phyloP scores from a whole-genome alignment of 2,888 invertebrate species.

The Digitonthophagus gazella region DNA sequence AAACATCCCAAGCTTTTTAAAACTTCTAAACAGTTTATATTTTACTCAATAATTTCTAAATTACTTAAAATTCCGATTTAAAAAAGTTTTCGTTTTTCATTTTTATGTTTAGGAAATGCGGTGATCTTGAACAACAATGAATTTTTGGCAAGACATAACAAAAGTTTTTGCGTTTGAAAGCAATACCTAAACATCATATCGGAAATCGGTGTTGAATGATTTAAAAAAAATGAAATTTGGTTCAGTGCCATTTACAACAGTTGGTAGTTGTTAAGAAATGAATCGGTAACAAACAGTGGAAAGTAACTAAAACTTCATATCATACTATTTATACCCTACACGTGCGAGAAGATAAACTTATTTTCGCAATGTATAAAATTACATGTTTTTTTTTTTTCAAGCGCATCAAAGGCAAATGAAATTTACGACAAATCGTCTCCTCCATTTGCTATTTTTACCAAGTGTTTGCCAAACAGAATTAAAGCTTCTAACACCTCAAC shows the following conservation, averaged over 20 bases:
- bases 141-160: neutral
- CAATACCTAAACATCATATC: neutral
- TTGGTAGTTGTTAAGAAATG: no score
- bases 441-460: neutral
- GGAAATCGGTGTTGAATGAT: neutral
- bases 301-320: no score
- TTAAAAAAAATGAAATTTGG: neutral
- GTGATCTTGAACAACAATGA: neutral
- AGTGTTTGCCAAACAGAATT: neutral
- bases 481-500: neutral
- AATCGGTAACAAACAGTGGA: no score
- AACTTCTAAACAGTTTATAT: neutral
- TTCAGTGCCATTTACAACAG: no score
- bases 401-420: neutral
- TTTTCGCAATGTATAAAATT: neutral
- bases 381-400: no score
- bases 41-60: neutral
- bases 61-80: neutral
- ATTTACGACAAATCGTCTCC: neutral
- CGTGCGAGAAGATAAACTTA: neutral
- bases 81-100: neutral
- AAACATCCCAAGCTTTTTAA: neutral
- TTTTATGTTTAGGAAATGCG: neutral
- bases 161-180: no score
- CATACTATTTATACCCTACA: no score